These are phyloP conservation scores for Atrichornis clamosus DNA, from an alignment of 2,113 vertebrate species.

Conservation along the genomic window DNA sequence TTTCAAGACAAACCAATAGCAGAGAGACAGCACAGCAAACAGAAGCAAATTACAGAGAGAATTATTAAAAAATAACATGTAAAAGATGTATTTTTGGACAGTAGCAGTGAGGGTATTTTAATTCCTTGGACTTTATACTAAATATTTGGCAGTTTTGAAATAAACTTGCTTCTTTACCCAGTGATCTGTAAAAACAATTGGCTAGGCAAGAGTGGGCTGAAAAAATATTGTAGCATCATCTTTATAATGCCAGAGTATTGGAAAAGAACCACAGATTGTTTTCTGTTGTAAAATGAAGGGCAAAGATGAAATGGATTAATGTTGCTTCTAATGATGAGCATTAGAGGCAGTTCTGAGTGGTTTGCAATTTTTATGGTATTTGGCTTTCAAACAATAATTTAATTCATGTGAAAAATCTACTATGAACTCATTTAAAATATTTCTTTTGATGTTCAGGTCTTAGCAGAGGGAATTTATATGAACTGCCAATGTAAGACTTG, in stretches of 20 bases:
- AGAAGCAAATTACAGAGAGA: background rate
- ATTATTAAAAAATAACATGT: background rate
- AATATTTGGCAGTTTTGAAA: background rate
- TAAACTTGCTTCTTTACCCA: background rate
- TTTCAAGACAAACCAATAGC: background rate
- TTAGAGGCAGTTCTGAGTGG: background rate
- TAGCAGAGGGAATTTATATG: background rate
- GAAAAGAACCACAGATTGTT: background rate
- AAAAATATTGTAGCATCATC: background rate
- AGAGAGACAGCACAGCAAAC: background rate
- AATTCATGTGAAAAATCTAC: background rate
- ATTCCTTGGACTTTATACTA: background rate
- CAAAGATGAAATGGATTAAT: constrained; percentile 33
- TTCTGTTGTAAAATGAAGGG: constrained; percentile 4
- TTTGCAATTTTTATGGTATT: constrained; percentile 36
- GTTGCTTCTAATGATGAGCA: constrained; percentile 22
- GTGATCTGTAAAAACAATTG: background rate
- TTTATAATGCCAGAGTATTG: background rate
- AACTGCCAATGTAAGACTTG: background rate
- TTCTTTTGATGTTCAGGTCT: background rate
- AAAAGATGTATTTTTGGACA: background rate
- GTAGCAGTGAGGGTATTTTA: background rate
- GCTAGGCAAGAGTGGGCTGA: background rate
- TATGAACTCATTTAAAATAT: background rate
- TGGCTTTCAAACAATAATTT: constrained; percentile 32